phyloP scores from a whole-genome alignment of 2,797 vertebrate genomes.

The Paedocypris micromegethes region DNA sequence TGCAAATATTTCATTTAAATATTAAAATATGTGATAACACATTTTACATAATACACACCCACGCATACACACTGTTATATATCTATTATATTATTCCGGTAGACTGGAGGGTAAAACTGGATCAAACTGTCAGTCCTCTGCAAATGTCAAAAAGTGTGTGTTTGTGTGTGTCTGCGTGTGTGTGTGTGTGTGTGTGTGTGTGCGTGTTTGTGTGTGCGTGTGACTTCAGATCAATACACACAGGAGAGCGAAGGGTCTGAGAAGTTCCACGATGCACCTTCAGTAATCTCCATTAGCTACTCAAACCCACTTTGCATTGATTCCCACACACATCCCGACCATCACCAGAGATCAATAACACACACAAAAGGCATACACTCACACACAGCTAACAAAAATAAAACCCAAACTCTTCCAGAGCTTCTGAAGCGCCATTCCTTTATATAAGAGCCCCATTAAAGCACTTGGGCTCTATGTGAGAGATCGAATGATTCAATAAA shows the following conservation, averaged over 20 bases:
- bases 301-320: conserved; percentile 58
- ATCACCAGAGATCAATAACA: conserved; percentile 22
- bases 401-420: conserved; percentile 27
- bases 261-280: conserved; percentile 53
- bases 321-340: conserved; percentile 38
- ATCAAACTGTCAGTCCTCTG: conserved; percentile 8
- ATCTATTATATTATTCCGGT: conserved; percentile 5
- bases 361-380: conserved; percentile 33
- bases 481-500: background rate
- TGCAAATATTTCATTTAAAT: too few species aligned
- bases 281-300: conserved; percentile 52
- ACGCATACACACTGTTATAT: too few species aligned
- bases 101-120: conserved; percentile 9
- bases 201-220: conserved; percentile 9
- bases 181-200: conserved; percentile 14
- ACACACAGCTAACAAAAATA: conserved; percentile 29
- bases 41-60: too few species aligned
- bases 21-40: too few species aligned
- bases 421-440: conserved; percentile 21
- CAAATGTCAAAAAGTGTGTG: background rate
- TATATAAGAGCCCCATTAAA: conserved; percentile 31
- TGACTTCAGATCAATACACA: conserved; percentile 34
- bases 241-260: conserved; percentile 42
- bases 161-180: conserved; percentile 1
- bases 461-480: conserved; percentile 12